Conservation (phyloP, 1,140 invertebrate genomes). For the Ceratina japonica region DNA sequence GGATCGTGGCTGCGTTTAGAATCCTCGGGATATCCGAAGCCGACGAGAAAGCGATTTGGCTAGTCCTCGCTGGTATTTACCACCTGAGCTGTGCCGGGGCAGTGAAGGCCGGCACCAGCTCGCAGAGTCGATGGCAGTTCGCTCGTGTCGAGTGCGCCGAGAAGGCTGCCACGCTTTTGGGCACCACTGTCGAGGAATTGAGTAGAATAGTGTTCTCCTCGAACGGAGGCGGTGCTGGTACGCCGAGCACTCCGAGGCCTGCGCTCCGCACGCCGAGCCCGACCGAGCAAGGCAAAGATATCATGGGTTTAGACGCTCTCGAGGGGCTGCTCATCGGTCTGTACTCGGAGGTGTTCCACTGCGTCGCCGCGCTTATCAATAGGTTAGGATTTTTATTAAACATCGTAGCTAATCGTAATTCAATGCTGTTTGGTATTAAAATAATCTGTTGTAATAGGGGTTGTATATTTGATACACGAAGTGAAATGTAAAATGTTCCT, state of each 20-base stretch:
- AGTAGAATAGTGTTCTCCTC: constrained; percentile 85
- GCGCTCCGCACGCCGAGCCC: constrained; percentile 78
- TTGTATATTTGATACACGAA: constrained; percentile 51
- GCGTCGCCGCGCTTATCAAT: constrained; percentile 93
- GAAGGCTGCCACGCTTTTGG: constrained; percentile 90
- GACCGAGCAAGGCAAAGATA: constrained; percentile 76
- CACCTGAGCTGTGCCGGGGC: constrained; percentile 93
- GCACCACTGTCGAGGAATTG: constrained; percentile 90
- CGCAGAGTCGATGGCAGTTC: constrained; percentile 86
- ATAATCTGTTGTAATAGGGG: no score
- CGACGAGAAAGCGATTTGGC: constrained; percentile 91
- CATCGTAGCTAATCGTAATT: no score
- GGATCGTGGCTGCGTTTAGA: constrained; percentile 87
- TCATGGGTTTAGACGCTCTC: constrained; percentile 86
- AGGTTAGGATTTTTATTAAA: constrained; percentile 78
- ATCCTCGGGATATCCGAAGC: constrained; percentile 86
- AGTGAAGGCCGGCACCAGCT: constrained; percentile 82
- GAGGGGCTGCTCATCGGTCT: constrained; percentile 93
- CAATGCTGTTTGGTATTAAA: no score
- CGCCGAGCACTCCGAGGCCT: constrained; percentile 76
- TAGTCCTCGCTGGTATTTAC: constrained; percentile 93
- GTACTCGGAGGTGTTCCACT: constrained; percentile 93
- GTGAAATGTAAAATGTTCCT: no score
- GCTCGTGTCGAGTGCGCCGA: constrained; percentile 89
- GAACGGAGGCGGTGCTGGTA: constrained; percentile 76